A percentile compares a stretch with the other conserved stretches of the same genome.
phyloP scores from a whole-genome alignment of 2,797 vertebrate species.

The Schizothorax lantsangensis region DNA sequence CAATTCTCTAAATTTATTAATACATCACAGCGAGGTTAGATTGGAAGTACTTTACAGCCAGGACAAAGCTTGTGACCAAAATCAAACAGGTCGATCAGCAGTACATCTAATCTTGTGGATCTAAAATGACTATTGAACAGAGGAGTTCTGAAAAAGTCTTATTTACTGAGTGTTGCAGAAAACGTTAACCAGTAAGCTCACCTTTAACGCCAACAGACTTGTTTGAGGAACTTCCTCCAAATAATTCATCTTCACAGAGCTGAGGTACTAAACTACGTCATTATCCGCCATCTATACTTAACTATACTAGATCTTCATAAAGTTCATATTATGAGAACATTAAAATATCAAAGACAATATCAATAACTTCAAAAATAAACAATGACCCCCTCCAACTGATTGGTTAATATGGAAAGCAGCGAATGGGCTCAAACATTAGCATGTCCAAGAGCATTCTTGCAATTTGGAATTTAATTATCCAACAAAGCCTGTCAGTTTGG shows the following conservation, averaged over 20 bases:
- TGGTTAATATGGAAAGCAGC: neutral
- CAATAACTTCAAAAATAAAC: conserved; percentile 55
- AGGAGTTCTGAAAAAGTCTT: neutral
- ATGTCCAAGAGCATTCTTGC: neutral
- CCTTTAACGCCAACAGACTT: conserved; percentile 43
- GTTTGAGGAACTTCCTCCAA: conserved; percentile 65
- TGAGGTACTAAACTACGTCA: conserved; percentile 80
- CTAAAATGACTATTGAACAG: conserved; percentile 5
- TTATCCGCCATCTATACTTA: conserved; percentile 77
- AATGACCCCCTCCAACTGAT: conserved; percentile 65
- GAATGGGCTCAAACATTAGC: neutral
- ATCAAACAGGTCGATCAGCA: conserved; percentile 19
- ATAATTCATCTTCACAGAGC: conserved; percentile 79
- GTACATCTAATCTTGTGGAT: conserved; percentile 3
- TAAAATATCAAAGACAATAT: conserved; percentile 62
- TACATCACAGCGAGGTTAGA: conserved; percentile 71
- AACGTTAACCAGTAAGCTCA: neutral
- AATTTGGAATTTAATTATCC: neutral
- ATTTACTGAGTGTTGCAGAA: conserved; percentile 7
- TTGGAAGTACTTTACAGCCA: conserved; percentile 34
- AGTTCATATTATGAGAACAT: conserved; percentile 72
- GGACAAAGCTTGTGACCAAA: conserved; percentile 9
- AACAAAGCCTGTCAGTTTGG: conserved; percentile 6
- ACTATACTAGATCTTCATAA: conserved; percentile 77
- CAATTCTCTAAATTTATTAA: conserved; percentile 19